Conservation (phyloP, 2,888 invertebrate species). For the Polietes domitor region DNA sequence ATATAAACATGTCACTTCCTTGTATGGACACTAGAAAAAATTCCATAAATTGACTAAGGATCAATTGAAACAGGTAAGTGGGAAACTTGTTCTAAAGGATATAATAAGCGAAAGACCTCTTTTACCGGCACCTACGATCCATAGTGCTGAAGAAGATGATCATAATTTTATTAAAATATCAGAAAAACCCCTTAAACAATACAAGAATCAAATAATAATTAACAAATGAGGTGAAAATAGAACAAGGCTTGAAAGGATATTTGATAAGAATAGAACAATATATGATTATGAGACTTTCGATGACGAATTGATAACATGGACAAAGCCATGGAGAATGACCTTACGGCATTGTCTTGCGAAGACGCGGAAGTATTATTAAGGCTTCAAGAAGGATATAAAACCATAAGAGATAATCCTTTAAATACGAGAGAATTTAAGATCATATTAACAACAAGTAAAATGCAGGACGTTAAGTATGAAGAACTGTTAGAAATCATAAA, state of each 20-base stretch:
- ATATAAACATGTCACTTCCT: not conserved
- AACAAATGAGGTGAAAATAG: too few relatives aligned
- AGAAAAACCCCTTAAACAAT: too few relatives aligned
- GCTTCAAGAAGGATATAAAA: too few relatives aligned
- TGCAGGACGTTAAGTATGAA: not conserved
- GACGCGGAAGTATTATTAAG: too few relatives aligned
- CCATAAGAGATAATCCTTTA: slow-evolving; percentile 11
- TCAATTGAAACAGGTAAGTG: too few relatives aligned
- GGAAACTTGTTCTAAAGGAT: too few relatives aligned
- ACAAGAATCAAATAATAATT: too few relatives aligned
- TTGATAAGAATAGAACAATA: not conserved
- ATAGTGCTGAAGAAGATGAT: not conserved
- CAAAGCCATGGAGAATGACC: not conserved
- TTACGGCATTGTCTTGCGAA: too few relatives aligned
- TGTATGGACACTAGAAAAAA: not conserved
- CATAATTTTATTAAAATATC: too few relatives aligned
- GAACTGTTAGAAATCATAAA: too few relatives aligned
- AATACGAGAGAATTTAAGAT: not conserved
- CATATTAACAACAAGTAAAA: not conserved
- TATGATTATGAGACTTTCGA: not conserved
- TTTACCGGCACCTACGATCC: not conserved
- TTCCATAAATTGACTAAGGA: not conserved
- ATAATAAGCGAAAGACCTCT: not conserved
- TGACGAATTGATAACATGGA: not conserved
- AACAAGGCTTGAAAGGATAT: slow-evolving; percentile 8